Evolutionary conservation across 2,113 vertebrate species (phyloP).

Genomic region (Platanista minor): DNA sequence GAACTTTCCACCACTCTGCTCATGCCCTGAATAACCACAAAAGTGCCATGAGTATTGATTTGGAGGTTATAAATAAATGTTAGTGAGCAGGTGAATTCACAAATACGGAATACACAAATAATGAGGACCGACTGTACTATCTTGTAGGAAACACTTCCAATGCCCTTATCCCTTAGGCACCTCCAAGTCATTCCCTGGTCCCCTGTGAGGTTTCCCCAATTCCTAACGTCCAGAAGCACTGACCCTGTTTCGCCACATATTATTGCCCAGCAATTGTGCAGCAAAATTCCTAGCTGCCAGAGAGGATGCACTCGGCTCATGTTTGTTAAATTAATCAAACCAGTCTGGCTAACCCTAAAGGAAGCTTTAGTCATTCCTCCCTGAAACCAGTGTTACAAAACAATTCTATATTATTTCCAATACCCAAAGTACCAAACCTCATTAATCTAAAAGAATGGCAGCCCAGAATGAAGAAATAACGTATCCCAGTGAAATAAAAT

Average conservation of each 20-base stretch:
- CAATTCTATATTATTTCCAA: not conserved
- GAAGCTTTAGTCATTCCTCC: not conserved
- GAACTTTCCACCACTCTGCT: not conserved
- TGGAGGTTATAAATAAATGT: not conserved
- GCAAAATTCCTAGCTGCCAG: not conserved
- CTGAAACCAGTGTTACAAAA: not conserved
- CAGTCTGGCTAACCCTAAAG: not conserved
- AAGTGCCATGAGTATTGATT: not conserved
- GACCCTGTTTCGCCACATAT: not conserved
- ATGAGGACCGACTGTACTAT: not conserved
- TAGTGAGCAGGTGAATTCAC: not conserved
- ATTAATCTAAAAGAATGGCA: not conserved
- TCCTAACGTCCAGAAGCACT: not conserved
- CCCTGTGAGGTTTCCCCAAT: not conserved
- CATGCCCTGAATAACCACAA: not conserved
- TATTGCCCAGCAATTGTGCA: not conserved
- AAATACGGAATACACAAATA: not conserved
- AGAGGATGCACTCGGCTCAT: not conserved
- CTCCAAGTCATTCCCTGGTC: not conserved
- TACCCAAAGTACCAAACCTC: not conserved
- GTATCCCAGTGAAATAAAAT: not conserved
- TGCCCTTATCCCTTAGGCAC: not conserved
- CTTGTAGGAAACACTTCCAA: not conserved
- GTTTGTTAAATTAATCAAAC: conserved; percentile 3
- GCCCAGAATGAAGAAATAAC: not conserved